Evolutionary conservation across 2,113 vertebrate genomes (phyloP).

Genomic region (Pterocles gutturalis): DNA sequence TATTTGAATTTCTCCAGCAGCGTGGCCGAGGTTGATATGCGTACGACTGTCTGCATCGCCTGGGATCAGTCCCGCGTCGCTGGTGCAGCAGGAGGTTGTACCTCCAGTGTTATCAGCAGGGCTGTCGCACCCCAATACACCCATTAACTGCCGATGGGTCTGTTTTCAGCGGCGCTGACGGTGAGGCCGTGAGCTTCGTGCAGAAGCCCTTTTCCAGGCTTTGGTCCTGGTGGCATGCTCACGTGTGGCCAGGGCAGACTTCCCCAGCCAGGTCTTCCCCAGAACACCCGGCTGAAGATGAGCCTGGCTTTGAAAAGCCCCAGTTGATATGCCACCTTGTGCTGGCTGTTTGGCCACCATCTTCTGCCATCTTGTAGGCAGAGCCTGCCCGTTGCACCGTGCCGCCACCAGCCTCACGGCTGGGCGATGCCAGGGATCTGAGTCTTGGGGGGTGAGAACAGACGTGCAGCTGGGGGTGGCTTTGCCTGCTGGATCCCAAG

Average conservation of each 20-base stretch:
- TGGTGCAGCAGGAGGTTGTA: background rate
- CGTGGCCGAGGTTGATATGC: background rate
- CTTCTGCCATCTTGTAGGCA: background rate
- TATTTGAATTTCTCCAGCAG: background rate
- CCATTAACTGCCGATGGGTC: fast-evolving
- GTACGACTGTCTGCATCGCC: background rate
- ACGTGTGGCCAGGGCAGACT: fast-evolving
- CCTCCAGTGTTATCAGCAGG: fast-evolving
- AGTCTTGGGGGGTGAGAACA: background rate
- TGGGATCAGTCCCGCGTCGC: background rate
- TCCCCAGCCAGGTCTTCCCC: background rate
- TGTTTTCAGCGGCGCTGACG: background rate
- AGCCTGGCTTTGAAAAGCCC: background rate
- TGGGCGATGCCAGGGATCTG: background rate
- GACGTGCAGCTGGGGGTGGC: background rate
- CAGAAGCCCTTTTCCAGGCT: background rate
- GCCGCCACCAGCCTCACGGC: background rate
- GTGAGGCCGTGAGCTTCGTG: background rate
- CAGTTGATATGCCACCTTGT: fast-evolving
- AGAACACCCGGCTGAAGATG: background rate
- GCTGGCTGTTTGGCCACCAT: background rate
- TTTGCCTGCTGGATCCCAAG: background rate
- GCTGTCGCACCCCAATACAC: fast-evolving
- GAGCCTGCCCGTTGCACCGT: background rate
- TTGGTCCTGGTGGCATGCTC: background rate